Percentiles rank a stretch among this genome's conserved stretches.
These are phyloP conservation scores for Chitala chitala DNA, from an alignment of 2,113 vertebrate genomes.

Conservation along the genomic window DNA sequence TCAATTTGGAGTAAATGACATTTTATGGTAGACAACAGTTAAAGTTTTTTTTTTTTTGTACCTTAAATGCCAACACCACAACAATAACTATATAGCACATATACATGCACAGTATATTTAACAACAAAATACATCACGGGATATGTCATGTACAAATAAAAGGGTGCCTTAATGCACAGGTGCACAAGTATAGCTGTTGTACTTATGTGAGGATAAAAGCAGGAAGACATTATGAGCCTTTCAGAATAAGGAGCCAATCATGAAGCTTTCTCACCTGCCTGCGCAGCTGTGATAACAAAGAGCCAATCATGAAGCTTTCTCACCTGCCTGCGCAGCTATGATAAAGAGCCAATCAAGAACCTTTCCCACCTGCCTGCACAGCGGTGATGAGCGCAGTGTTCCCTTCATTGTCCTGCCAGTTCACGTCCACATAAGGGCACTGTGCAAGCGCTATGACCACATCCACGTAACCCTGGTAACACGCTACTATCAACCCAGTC, in stretches of 20 bases:
- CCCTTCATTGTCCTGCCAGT: conserved; percentile 98
- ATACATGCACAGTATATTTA: no score
- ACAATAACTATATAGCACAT: no score
- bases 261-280: not conserved
- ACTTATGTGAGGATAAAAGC: no score
- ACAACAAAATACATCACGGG: no score
- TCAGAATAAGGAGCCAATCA: not conserved
- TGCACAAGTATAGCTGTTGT: not conserved
- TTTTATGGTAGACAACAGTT: not conserved
- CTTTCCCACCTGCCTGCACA: conserved; percentile 85
- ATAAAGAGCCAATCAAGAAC: not conserved
- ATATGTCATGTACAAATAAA: not conserved
- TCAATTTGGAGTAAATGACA: conserved; percentile 7
- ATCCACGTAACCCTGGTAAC: conserved; percentile 89
- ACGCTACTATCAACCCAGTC: conserved; percentile 87
- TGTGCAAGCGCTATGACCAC: conserved; percentile 82
- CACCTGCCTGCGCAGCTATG: not conserved
- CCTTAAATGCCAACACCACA: not conserved
- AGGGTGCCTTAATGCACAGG: not conserved
- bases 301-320: not conserved
- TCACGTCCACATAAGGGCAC: conserved; percentile 85
- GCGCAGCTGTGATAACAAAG: no score
- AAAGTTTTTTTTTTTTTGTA: conserved; percentile 1
- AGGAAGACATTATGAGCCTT: not conserved
- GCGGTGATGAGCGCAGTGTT: conserved; percentile 92